Base-by-base conservation (phyloP, 2,113 vertebrate species). In the Neogobius melanostomus region DNA sequence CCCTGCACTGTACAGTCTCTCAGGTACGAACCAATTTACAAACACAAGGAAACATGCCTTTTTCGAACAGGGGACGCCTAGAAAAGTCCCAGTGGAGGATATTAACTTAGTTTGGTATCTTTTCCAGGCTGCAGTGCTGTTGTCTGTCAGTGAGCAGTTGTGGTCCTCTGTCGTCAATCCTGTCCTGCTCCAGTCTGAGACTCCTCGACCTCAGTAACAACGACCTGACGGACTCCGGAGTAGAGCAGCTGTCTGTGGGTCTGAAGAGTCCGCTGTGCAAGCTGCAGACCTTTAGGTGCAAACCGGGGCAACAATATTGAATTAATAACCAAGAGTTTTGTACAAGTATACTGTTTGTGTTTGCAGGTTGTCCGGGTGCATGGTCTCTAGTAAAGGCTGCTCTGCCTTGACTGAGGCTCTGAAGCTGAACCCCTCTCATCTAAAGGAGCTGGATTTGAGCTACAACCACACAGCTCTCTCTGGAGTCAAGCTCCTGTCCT, bases 341-440 rank as follows among this genome's bases (percentile, higher is more conserved):
- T 47, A 4, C 15, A 6, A 51, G 12, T 7, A 3, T 7, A 1
- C 1, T 44, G 42, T n/a, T 44, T 61, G 42, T 44, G 12, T 44
- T 51, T 2, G 7, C 59, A 44, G 59, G 42, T 8, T 61, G 59
- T 61, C 59, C 14, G 21, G 52, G 6, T 79, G 72, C n/a, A 71
- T 71, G 51, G 3, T 79, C 7, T 59, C 77, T 6, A 11, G 17
- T 28, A 61, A 6, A 66, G 76, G 70, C 10, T 72, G 59, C 43
- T 17, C 66, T 71, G 66, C 46, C 48, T 66, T 82, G 17, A 36
- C 56, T 36, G 72, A 56, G 1, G 36, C 42, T n/a, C 14, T 61
- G 59, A 44, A 44, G 7, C 59, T 5, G 14, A 61, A n/a, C 14
- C 12, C 21, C 21, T 60, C 42, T 42, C 6, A 15, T 61, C 12